Evolutionary conservation across 1,140 invertebrate genomes (phyloP).

Genomic region (Dufourea novaeangliae): DNA sequence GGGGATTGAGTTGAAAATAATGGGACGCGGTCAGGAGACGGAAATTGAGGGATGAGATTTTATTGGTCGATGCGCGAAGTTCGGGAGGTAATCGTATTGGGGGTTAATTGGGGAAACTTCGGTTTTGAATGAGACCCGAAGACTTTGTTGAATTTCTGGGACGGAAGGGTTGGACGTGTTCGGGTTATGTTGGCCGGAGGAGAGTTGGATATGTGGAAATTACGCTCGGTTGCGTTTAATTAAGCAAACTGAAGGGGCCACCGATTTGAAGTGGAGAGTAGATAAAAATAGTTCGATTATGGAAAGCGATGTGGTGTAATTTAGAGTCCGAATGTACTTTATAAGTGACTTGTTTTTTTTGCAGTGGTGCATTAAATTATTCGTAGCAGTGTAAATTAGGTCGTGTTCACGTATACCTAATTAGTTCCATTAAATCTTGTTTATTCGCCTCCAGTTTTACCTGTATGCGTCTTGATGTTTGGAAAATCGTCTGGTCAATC

Average conservation of each 20-base stretch:
- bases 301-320: neutral
- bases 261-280: too few species aligned
- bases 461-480: too few species aligned
- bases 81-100: neutral
- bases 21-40: too few species aligned
- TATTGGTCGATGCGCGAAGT: neutral
- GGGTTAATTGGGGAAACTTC: neutral
- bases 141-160: neutral
- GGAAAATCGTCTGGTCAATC: too few species aligned
- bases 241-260: neutral
- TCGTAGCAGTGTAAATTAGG: too few species aligned
- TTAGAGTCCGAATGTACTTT: neutral
- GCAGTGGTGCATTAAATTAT: too few species aligned
- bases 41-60: neutral
- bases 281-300: neutral
- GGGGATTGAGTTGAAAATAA: too few species aligned
- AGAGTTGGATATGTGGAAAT: neutral
- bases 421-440: too few species aligned
- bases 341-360: too few species aligned
- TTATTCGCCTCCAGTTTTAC: too few species aligned
- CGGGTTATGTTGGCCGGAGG: neutral
- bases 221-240: neutral
- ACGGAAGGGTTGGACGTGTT: neutral
- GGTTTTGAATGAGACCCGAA: neutral
- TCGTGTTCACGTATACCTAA: too few species aligned